Conservation (phyloP, 2,888 invertebrate species). For the Lepidochitona cinerea region DNA sequence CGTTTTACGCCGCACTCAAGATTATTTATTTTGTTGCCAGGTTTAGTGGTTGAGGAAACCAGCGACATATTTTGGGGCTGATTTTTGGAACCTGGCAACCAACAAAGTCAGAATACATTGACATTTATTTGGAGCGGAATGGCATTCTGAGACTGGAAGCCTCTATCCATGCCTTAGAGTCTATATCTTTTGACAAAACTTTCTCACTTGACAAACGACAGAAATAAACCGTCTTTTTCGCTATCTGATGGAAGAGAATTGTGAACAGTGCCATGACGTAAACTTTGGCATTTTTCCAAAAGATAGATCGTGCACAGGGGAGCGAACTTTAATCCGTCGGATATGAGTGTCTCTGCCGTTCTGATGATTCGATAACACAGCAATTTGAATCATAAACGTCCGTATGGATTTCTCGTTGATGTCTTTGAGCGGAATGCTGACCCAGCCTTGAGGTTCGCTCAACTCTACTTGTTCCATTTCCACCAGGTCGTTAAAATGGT, state of each 20-base stretch:
- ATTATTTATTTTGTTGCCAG: too few species aligned
- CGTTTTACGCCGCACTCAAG: too few species aligned
- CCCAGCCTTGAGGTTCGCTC: constrained; percentile 97
- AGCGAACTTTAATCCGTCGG: constrained; percentile 96
- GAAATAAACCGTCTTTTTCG: too few species aligned
- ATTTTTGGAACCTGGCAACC: too few species aligned
- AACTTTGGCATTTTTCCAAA: constrained; percentile 78
- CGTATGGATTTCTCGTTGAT: constrained; percentile 85
- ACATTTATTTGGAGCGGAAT: too few species aligned
- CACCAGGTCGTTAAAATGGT: constrained; percentile 96
- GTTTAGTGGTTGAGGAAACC: too few species aligned
- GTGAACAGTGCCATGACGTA: constrained; percentile 85
- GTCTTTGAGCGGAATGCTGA: constrained; percentile 91
- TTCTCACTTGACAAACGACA: too few species aligned
- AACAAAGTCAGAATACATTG: too few species aligned
- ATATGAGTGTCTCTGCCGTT: constrained; percentile 99
- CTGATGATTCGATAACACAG: constrained; percentile 92
- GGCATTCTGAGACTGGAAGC: too few species aligned
- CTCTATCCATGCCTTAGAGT: too few species aligned
- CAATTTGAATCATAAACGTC: constrained; percentile 81
- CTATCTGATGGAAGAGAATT: constrained; percentile 85
- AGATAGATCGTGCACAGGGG: constrained; percentile 76
- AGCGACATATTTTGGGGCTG: too few species aligned
- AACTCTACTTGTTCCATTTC: constrained; percentile 95
- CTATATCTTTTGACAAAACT: too few species aligned